Conservation (phyloP, 92 coral and sea anemone species). For the Zoanthus sansibaricus region DNA sequence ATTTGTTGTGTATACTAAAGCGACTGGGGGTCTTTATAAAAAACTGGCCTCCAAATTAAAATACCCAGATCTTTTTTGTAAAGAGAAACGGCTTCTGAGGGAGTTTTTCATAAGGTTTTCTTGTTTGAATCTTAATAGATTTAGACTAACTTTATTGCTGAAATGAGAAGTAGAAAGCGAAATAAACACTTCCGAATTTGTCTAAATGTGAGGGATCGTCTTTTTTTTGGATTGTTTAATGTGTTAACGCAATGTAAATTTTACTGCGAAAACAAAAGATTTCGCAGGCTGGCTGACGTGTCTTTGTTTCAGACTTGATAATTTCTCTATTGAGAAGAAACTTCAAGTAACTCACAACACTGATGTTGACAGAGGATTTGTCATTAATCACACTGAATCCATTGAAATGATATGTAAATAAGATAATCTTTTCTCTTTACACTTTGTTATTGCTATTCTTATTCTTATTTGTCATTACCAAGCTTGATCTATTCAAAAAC, state of each 20-base stretch:
- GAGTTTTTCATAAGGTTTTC: constrained; percentile 19
- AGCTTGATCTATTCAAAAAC: constrained; percentile 65
- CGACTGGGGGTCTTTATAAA: constrained; percentile 68
- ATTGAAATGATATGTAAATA: constrained; percentile 87
- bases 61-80: constrained; percentile 25
- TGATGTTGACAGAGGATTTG: constrained; percentile 74
- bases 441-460: constrained; percentile 78
- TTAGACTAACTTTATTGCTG: constrained; percentile 37
- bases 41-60: constrained; percentile 68
- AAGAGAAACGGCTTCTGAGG: constrained; percentile 36
- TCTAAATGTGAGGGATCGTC: constrained; percentile 57
- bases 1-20: constrained; percentile 86
- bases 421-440: constrained; percentile 74
- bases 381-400: constrained; percentile 83
- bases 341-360: constrained; percentile 73
- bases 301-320: constrained; percentile 77
- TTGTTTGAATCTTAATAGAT: constrained; percentile 7
- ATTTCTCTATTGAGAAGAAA: constrained; percentile 79
- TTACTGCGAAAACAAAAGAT: constrained; percentile 57
- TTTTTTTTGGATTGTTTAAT: constrained; percentile 53
- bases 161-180: constrained; percentile 41
- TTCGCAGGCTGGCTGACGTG: constrained; percentile 55
- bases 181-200: constrained; percentile 38
- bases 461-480: constrained; percentile 83
- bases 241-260: constrained; percentile 54